Percentiles rank a stretch among this genome's conserved stretches.
phyloP scores from a whole-genome alignment of 2,888 invertebrate species.

The Aleiodes leptofemur region DNA sequence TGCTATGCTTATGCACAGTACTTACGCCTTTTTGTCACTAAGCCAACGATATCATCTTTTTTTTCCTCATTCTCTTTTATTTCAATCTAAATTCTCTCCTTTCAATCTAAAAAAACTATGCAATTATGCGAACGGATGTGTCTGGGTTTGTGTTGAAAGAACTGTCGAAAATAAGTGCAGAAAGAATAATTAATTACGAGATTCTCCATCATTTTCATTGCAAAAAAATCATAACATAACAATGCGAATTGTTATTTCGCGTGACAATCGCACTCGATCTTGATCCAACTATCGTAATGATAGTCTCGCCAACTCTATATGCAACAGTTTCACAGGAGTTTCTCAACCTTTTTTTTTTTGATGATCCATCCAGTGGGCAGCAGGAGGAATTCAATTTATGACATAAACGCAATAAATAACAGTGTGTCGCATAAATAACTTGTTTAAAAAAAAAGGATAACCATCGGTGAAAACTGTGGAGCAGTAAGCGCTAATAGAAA shows the following conservation, averaged over 20 bases:
- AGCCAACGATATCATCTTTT: background rate
- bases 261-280: slow-evolving; percentile 20
- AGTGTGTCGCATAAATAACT: slow-evolving; percentile 23
- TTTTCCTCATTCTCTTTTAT: no score
- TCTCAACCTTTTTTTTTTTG: slow-evolving; percentile 8
- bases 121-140: slow-evolving; percentile 1
- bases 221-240: background rate
- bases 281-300: background rate
- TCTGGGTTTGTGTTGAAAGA: background rate
- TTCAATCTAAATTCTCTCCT: no score
- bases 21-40: no score
- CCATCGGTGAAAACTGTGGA: background rate
- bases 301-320: background rate
- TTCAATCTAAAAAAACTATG: background rate
- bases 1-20: no score
- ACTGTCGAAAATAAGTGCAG: background rate
- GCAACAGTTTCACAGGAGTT: slow-evolving; percentile 11
- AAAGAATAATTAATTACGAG: slow-evolving; percentile 2
- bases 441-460: background rate
- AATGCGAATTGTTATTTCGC: slow-evolving; percentile 10
- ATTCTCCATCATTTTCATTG: background rate
- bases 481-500: slow-evolving; percentile 7
- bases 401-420: slow-evolving; percentile 3
- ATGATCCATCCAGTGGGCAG: background rate
- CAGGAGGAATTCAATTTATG: background rate